A percentile compares a stretch with the other conserved stretches of the same genome.
phyloP scores from a whole-genome alignment of 2,888 invertebrate species.

The Lepidocyrtoides sp. region DNA sequence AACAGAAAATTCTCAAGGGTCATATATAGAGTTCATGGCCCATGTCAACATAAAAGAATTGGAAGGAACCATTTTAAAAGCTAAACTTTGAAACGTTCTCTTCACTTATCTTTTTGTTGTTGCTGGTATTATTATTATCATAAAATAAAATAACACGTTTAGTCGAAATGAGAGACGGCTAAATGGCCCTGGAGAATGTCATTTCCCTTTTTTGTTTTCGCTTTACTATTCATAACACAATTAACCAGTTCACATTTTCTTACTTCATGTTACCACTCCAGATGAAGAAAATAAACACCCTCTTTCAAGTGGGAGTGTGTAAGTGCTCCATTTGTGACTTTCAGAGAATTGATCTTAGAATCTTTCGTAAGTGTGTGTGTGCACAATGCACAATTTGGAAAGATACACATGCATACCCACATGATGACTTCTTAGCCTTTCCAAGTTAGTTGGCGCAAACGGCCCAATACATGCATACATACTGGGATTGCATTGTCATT shows the following conservation, averaged over 20 bases:
- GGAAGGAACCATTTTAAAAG: background rate
- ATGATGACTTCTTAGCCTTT: too few species aligned
- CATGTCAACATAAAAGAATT: conserved; percentile 36
- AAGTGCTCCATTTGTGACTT: background rate
- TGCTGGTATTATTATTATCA: too few species aligned
- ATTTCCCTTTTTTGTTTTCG: background rate
- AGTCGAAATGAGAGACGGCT: too few species aligned
- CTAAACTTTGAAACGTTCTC: background rate
- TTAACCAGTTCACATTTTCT: background rate
- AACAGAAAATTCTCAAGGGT: conserved; percentile 16
- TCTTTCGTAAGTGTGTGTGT: too few species aligned
- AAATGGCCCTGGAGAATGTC: background rate
- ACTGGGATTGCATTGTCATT: too few species aligned
- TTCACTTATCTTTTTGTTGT: too few species aligned
- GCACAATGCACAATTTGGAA: too few species aligned
- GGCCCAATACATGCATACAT: too few species aligned
- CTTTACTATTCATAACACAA: background rate
- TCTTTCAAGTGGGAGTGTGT: background rate
- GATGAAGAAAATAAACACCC: background rate
- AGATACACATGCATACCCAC: too few species aligned
- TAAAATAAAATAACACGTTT: too few species aligned
- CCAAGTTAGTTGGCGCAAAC: too few species aligned
- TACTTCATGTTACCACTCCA: background rate
- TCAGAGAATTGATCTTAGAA: background rate
- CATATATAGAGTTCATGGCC: conserved; percentile 55